Conservation (phyloP, 2,797 vertebrate genomes). For the Enteromius argenteus region DNA sequence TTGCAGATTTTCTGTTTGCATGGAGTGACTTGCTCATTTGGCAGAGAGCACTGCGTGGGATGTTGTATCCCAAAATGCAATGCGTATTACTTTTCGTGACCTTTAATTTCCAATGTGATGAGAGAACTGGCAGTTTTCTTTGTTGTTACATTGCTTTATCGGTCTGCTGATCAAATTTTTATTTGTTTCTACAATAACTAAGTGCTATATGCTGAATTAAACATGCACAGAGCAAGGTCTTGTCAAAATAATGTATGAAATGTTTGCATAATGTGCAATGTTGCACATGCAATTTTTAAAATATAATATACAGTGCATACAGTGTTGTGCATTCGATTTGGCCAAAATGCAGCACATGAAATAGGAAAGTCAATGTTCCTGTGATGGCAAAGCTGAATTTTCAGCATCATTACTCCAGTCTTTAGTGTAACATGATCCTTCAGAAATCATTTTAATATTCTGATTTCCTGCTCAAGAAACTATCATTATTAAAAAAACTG, state of each 20-base stretch:
- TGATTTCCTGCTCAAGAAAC: not conserved
- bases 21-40: not conserved
- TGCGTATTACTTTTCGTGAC: not conserved
- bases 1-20: not conserved
- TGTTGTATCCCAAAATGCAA: not conserved
- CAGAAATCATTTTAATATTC: not conserved
- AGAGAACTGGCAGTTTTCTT: not conserved
- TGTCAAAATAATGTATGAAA: not conserved
- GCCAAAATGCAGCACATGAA: not conserved
- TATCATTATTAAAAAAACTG: not conserved
- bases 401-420: not conserved
- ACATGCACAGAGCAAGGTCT: not conserved
- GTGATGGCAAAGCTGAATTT: not conserved
- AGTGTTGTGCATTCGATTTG: not conserved
- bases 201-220: not conserved
- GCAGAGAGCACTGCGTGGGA: not conserved
- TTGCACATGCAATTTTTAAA: not conserved
- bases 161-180: not conserved
- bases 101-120: not conserved
- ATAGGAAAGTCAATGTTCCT: not conserved
- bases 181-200: not conserved
- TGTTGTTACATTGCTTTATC: conserved; percentile 1
- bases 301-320: not conserved
- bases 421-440: not conserved
- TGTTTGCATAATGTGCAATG: not conserved